Conservation (phyloP, 2,888 invertebrate genomes). For the Acrocyrtus sp. region DNA sequence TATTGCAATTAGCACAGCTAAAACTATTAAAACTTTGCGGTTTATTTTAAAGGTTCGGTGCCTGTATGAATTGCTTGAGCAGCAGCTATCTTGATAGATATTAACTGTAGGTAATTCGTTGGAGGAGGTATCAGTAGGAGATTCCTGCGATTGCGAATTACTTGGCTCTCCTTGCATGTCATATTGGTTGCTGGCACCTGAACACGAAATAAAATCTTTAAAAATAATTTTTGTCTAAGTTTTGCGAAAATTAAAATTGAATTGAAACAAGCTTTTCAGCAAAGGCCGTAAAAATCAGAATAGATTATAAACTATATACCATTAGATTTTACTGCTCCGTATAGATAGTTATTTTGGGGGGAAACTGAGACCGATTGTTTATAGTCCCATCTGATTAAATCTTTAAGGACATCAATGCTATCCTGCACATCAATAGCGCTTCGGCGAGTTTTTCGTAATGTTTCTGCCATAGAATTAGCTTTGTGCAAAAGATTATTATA, state of each 20-base stretch:
- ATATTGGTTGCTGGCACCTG: too few species aligned
- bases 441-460: constrained; percentile 13
- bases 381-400: constrained; percentile 46
- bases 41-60: background rate
- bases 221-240: too few species aligned
- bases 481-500: too few species aligned
- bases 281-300: background rate
- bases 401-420: constrained; percentile 32
- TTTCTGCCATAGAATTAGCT: background rate
- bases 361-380: constrained; percentile 5
- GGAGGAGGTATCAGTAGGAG: too few species aligned
- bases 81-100: background rate
- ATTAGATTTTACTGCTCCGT: background rate
- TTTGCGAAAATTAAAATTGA: too few species aligned
- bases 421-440: constrained; percentile 29
- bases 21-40: background rate
- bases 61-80: background rate
- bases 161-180: too few species aligned
- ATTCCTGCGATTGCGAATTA: too few species aligned
- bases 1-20: background rate
- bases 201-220: too few species aligned
- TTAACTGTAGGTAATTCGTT: background rate
- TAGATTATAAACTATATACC: background rate
- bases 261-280: too few species aligned
- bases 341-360: background rate